Evolutionary conservation across 2,888 invertebrate genomes (phyloP).

Genomic region (Apotomis capreana): DNA sequence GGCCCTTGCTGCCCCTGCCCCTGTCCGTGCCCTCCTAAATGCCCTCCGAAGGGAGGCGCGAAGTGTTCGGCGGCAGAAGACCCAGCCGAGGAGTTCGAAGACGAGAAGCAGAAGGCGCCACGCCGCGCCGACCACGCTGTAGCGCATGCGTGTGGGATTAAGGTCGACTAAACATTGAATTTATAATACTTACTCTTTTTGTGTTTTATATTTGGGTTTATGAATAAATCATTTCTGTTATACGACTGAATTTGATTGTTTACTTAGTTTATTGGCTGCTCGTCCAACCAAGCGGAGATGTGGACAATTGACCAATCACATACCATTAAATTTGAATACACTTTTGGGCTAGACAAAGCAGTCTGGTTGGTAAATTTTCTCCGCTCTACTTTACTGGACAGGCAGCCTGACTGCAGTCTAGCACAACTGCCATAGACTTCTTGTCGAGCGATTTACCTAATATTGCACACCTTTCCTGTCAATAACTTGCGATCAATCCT

Average conservation of each 20-base stretch:
- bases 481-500: no score
- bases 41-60: constrained; percentile 48
- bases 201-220: constrained; percentile 6
- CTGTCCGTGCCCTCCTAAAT: constrained; percentile 44
- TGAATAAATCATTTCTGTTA: constrained; percentile 17
- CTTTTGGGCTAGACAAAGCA: no score
- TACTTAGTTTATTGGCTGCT: no score
- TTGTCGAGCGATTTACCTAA: no score
- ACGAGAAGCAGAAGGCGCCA: background rate
- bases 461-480: no score
- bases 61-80: background rate
- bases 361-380: no score
- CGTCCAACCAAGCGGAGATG: no score
- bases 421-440: no score
- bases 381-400: no score
- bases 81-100: constrained; percentile 48
- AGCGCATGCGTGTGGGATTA: constrained; percentile 10
- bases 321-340: no score
- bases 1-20: constrained; percentile 55
- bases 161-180: constrained; percentile 1
- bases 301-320: no score
- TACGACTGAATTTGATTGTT: background rate
- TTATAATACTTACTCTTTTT: background rate
- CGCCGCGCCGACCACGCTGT: background rate
- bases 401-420: no score